A percentile compares a stretch with the other conserved stretches of the same genome.
phyloP scores from a whole-genome alignment of 2,797 vertebrate genomes.

The Pantherophis alleghaniensis region DNA sequence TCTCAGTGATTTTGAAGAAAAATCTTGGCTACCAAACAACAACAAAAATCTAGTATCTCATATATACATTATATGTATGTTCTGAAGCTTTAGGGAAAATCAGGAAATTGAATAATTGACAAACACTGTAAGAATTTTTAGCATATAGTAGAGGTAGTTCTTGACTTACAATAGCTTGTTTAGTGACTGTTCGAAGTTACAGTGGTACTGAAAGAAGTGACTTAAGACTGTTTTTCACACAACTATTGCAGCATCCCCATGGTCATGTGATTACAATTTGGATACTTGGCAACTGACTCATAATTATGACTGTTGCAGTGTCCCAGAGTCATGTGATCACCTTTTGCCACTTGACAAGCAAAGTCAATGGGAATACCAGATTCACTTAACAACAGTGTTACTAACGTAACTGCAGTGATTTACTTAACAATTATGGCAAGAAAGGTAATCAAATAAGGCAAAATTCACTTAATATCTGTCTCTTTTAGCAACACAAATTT shows the following conservation, averaged over 20 bases:
- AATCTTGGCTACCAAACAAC: not conserved
- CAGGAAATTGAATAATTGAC: too few relatives aligned
- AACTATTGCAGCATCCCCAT: too few relatives aligned
- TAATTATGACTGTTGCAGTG: not conserved
- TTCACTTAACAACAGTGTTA: too few relatives aligned
- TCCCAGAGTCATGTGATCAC: not conserved
- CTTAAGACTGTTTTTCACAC: not conserved
- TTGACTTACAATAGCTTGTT: not conserved
- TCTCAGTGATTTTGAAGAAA: not conserved
- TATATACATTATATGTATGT: not conserved
- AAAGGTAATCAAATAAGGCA: too few relatives aligned
- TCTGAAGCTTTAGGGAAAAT: too few relatives aligned
- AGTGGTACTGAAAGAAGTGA: not conserved
- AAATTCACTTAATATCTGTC: too few relatives aligned
- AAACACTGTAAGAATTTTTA: not conserved
- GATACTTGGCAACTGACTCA: not conserved
- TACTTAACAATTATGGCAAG: too few relatives aligned
- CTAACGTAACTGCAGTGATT: too few relatives aligned
- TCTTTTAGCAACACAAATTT: not conserved
- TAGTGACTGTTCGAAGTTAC: not conserved
- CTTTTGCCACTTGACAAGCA: not conserved
- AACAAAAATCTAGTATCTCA: not conserved
- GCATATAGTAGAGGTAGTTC: too few relatives aligned
- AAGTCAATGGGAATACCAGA: too few relatives aligned
- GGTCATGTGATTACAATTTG: too few relatives aligned